Base-by-base conservation (phyloP, 2,113 vertebrate species). In the Alligator mississippiensis region DNA sequence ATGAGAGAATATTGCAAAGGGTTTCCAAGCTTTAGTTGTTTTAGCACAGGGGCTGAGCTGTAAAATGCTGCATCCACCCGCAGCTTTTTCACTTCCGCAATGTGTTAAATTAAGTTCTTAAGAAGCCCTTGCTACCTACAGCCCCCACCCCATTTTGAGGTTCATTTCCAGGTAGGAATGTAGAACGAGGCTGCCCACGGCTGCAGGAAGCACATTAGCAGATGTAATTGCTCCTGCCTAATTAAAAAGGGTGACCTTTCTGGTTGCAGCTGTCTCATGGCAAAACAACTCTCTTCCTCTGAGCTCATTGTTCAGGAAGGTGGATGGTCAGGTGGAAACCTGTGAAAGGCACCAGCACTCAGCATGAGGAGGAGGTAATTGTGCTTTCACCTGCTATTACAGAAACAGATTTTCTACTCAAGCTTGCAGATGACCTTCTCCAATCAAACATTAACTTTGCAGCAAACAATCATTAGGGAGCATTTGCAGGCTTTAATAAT, bases 381-480 rank as follows among this genome's bases (percentile, higher is more conserved):
- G 85, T 47, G 84, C 88, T 30, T 57, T 81, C 79, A 25, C 28
- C 89, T 80, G 63, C 81, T 77, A n/a, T 62, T 13, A 14, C 22
- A n/a, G 38, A 77, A 62, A 34, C 80, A 28, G 34, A 61, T 59
- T 78, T 86, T 27, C 84, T 17, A 6, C 66, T 88, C 85, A 7
- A 85, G 76, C 89, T 92, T 93, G 81, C 88, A 90, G 88, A 55
- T 77, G 85, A 91, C 94, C 93, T 91, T 92, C 90, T 84, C 88
- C 86, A 27, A 75, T 94, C 96, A 91, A 94, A 93, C 89, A 95
- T 95, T 95, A 95, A 95, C 93, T 95, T 83, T 84, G 90, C 90
- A 82, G 90, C 91, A 96, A 96, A 96, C 92, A 95, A 90, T 87
- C 96, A 93, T 86, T 74, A 94, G 96, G 91, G 91, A 96, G 75